These are phyloP conservation scores for Fregetta grallaria DNA, from an alignment of 2,113 vertebrate genomes.

Conservation along the genomic window DNA sequence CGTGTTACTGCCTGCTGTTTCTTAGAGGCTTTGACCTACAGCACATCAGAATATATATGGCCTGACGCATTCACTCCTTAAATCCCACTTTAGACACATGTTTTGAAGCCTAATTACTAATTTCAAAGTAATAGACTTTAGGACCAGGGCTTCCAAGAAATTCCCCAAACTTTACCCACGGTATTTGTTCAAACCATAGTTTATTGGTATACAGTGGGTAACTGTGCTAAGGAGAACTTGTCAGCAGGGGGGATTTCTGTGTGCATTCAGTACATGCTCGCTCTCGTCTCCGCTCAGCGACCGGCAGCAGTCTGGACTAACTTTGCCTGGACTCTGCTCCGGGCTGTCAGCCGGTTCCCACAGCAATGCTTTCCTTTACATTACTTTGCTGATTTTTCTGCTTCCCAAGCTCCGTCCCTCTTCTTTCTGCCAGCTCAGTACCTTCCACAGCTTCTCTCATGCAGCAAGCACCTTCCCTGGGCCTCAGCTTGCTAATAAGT, in stretches of 20 bases:
- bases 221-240: not conserved
- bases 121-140: not conserved
- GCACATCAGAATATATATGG: not conserved
- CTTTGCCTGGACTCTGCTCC: not conserved
- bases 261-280: not conserved
- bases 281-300: not conserved
- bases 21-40: not conserved
- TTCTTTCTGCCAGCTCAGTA: not conserved
- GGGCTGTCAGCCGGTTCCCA: accelerated
- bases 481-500: not conserved
- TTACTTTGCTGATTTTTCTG: not conserved
- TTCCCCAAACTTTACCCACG: not conserved
- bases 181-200: not conserved
- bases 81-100: accelerated
- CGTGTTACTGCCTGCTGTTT: not conserved
- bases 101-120: not conserved
- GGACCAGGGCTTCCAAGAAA: not conserved
- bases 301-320: not conserved
- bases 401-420: not conserved
- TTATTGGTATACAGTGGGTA: not conserved
- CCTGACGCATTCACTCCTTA: not conserved
- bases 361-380: not conserved
- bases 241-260: not conserved
- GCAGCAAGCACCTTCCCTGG: not conserved
- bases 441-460: not conserved